Percentiles rank a stretch among this genome's conserved stretches.
These are phyloP conservation scores for Zele albiditarsus DNA, from an alignment of 2,888 invertebrate genomes.

Conservation along the genomic window DNA sequence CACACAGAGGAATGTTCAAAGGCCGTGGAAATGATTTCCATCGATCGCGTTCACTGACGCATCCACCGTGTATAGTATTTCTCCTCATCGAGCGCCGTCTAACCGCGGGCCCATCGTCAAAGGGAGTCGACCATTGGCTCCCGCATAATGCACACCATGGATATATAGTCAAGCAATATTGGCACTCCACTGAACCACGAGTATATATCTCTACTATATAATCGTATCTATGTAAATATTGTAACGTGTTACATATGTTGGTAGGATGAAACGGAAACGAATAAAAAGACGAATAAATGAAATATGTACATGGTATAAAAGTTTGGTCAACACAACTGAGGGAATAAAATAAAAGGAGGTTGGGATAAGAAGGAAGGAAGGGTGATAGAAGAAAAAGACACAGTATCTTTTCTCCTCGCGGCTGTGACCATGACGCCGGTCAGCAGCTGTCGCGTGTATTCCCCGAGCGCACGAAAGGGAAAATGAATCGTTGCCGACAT, in stretches of 20 bases:
- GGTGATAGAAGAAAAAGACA: conserved; percentile 40
- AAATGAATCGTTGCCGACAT: conserved; percentile 51
- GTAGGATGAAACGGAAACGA: background rate
- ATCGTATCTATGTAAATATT: background rate
- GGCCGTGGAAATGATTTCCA: conserved; percentile 63
- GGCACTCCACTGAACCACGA: conserved; percentile 19
- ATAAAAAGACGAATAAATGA: background rate
- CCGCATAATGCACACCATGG: conserved; percentile 51
- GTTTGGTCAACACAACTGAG: background rate
- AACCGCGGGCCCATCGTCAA: conserved; percentile 53
- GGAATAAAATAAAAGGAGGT: conserved; percentile 19
- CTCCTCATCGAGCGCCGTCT: conserved; percentile 44
- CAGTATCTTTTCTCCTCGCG: conserved; percentile 48
- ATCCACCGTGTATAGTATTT: conserved; percentile 42
- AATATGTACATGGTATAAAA: background rate
- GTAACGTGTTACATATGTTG: background rate
- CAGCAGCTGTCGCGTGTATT: conserved; percentile 56
- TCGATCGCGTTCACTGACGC: conserved; percentile 61
- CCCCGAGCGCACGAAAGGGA: conserved; percentile 36
- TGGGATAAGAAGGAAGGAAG: conserved; percentile 22
- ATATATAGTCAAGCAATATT: conserved; percentile 22
- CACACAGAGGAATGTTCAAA: conserved; percentile 49
- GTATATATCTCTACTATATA: background rate
- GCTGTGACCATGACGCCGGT: conserved; percentile 55
- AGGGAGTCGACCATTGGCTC: conserved; percentile 53